These are phyloP conservation scores for Xyliphius kryptos DNA, from an alignment of 2,113 vertebrate species.

Conservation along the genomic window DNA sequence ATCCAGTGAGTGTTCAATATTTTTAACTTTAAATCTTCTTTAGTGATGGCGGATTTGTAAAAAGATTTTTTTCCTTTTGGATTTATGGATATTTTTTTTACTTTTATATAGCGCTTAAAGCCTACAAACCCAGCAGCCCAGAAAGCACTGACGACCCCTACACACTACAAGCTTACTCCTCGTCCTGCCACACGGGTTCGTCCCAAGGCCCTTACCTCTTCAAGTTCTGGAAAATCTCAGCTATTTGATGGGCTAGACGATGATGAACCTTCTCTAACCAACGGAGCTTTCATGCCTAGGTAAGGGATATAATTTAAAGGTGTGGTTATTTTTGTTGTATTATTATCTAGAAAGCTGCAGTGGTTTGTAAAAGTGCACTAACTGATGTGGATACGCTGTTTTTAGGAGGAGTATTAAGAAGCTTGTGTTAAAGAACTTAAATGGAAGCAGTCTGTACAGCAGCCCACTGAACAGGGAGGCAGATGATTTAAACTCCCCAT, in stretches of 20 bases:
- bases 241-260: conserved; percentile 93
- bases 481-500: conserved; percentile 75
- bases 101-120: conserved; percentile 93
- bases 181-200: conserved; percentile 83
- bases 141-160: conserved; percentile 87
- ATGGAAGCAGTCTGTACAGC: conserved; percentile 77
- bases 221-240: conserved; percentile 79
- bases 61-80: too few relatives aligned
- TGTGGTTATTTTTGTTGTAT: too few relatives aligned
- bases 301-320: too few relatives aligned
- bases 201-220: conserved; percentile 82
- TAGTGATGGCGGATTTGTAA: too few relatives aligned
- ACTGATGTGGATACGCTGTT: too few relatives aligned
- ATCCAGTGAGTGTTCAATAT: too few relatives aligned
- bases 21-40: too few relatives aligned
- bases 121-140: conserved; percentile 94
- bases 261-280: conserved; percentile 79
- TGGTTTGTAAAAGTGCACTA: too few relatives aligned
- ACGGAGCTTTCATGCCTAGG: conserved; percentile 89
- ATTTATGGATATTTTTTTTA: too few relatives aligned
- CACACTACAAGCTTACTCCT: conserved; percentile 90
- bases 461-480: conserved; percentile 70
- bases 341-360: too few relatives aligned
- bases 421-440: conserved; percentile 89
- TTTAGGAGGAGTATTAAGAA: conserved; percentile 94